Evolutionary conservation across 2,888 invertebrate species (phyloP).

Genomic region (Agrotis puta): DNA sequence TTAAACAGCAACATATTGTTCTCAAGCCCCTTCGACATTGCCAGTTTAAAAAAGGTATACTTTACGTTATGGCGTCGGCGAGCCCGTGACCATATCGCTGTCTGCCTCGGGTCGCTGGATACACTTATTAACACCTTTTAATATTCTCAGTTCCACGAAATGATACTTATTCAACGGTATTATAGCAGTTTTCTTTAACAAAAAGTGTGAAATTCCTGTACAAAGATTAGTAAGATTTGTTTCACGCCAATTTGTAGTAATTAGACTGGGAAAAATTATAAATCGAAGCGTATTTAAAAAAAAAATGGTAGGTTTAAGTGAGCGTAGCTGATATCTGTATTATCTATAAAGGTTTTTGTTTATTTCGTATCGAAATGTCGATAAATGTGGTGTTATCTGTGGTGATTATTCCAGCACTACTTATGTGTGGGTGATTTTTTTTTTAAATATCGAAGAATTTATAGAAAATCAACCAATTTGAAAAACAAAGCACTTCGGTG

Average conservation of each 20-base stretch:
- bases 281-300: slow-evolving; percentile 13
- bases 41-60: slow-evolving; percentile 34
- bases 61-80: background rate
- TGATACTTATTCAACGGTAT: slow-evolving; percentile 57
- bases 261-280: slow-evolving; percentile 40
- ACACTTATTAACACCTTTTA: slow-evolving; percentile 19
- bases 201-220: slow-evolving; percentile 62
- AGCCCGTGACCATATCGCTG: slow-evolving; percentile 12
- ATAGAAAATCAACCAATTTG: background rate
- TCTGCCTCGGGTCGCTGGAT: slow-evolving; percentile 28
- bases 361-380: slow-evolving; percentile 13
- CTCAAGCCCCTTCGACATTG: slow-evolving; percentile 1
- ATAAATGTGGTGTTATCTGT: background rate
- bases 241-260: slow-evolving; percentile 48
- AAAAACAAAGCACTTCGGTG: background rate
- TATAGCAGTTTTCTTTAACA: slow-evolving; percentile 21
- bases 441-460: background rate
- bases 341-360: slow-evolving; percentile 12
- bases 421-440: background rate
- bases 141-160: slow-evolving; percentile 54
- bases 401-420: background rate
- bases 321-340: slow-evolving; percentile 48
- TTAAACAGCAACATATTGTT: background rate
- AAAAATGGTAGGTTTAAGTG: slow-evolving; percentile 23
- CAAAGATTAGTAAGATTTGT: slow-evolving; percentile 26